Base-by-base conservation (phyloP, 2,888 invertebrate species). In the Brachyptera risi region DNA sequence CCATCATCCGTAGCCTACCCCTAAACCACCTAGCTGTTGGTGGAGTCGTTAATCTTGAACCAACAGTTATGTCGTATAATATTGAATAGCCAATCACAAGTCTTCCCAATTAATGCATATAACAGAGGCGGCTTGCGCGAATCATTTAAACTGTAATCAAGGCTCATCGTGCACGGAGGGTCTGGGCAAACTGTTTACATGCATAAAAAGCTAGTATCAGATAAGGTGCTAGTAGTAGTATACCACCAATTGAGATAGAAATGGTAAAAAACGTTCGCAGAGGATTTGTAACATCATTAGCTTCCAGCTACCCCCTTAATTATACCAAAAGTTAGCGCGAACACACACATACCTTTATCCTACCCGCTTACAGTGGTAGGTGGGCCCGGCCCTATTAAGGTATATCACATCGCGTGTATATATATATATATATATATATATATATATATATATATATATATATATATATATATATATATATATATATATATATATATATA, bases 221-320 rank as follows among this genome's bases (percentile, higher is more conserved):
- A 44, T 44, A 44, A 7, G 31, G 26, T 51, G 50, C 50, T 51
- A 27, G 17, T 51, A 24, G n/a, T 42, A 21, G 17, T 42, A 42
- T 42, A 17, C 17, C 42, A 21, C n/a, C 42, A 21, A 15, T 21
- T 42, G 42, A 3, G 21, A 3, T 17, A 21, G 50, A 31, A 26
- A 51, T 51, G 50, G 50, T 26, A 51, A 21, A 51, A 51, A 51
- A 51, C 24, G 27, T 51, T 17, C n/a, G 13, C 27, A 51, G 50
- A 17, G 54, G 54, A 54, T 54, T 54, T 54, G 54, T 54, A 54
- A 54, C 54, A 54, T 54, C 54, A 54, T 54, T 54, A 54, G 54
- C 54, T 54, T 27, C 27, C 27, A 31, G 17, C 31, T 31, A 17
- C 50, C 50, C 50, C 50, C 50, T 51, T 51, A 51, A 51, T 51